A percentile compares a stretch with the other conserved stretches of the same genome.
phyloP scores from a whole-genome alignment of 1,140 invertebrate species.

The Bombus huntii region DNA sequence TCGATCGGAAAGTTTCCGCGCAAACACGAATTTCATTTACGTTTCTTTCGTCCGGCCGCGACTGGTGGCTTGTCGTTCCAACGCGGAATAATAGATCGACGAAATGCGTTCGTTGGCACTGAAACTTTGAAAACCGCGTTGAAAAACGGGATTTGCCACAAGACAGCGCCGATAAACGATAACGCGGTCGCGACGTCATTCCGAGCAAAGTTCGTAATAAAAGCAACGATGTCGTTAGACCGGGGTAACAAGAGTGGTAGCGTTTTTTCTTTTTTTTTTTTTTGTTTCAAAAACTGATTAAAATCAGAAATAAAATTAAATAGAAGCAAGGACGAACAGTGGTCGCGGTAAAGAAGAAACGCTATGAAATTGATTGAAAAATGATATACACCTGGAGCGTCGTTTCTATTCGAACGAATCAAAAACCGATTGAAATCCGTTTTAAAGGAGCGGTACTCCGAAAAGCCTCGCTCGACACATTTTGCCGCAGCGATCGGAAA shows the following conservation, averaged over 20 bases:
- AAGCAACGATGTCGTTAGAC: background rate
- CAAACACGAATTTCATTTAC: slow-evolving; percentile 30
- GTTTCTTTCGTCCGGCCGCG: too few relatives aligned
- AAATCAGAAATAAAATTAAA: background rate
- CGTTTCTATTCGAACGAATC: background rate
- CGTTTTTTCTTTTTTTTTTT: too few relatives aligned
- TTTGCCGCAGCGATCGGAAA: slow-evolving; percentile 18
- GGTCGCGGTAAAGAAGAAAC: background rate
- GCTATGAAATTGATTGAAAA: slow-evolving; percentile 1
- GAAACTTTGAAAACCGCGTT: too few relatives aligned
- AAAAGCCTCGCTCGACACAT: background rate
- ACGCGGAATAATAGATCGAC: background rate
- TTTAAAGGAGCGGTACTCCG: background rate
- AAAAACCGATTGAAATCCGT: slow-evolving; percentile 8
- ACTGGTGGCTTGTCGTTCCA: background rate
- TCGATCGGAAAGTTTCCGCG: slow-evolving; percentile 47
- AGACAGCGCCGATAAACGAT: background rate
- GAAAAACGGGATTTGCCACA: too few relatives aligned
- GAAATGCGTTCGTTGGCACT: too few relatives aligned
- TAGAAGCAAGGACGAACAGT: background rate
- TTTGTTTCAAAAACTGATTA: background rate
- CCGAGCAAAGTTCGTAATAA: background rate
- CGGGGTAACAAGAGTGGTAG: background rate
- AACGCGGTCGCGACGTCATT: background rate
- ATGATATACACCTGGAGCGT: background rate